phyloP scores from a whole-genome alignment of 1,140 invertebrate species.

The Scaptomyza hsui region DNA sequence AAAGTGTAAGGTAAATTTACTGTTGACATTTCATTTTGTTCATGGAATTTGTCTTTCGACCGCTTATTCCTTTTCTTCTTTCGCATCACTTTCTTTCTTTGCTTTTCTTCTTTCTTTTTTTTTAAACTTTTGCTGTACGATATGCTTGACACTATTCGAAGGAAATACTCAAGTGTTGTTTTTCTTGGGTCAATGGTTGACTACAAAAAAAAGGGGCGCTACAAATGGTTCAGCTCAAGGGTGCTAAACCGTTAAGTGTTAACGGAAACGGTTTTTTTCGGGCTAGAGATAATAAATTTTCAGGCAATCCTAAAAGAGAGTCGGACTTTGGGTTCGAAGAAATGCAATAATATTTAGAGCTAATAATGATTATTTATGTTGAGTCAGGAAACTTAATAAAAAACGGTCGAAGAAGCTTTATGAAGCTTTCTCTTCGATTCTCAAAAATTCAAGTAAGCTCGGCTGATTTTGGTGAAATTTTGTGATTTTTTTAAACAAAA shows the following conservation, averaged over 20 bases:
- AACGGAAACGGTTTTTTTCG: slow-evolving; percentile 35
- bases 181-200: slow-evolving; percentile 42
- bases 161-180: slow-evolving; percentile 63
- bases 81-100: slow-evolving; percentile 12
- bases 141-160: slow-evolving; percentile 34
- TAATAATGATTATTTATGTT: neutral
- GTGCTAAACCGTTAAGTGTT: slow-evolving; percentile 25
- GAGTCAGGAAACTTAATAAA: no score
- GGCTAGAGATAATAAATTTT: slow-evolving; percentile 6
- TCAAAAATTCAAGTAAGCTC: no score
- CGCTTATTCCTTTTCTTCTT: slow-evolving; percentile 26
- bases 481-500: no score
- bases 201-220: slow-evolving; percentile 18
- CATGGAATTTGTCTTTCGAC: slow-evolving; percentile 68
- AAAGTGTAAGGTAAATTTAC: slow-evolving; percentile 77
- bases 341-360: neutral
- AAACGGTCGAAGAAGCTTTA: no score
- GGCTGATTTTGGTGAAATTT: no score
- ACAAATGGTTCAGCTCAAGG: slow-evolving; percentile 28
- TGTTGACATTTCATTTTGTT: slow-evolving; percentile 81
- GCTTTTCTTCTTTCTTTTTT: slow-evolving; percentile 5
- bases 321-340: neutral
- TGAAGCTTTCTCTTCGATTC: no score
- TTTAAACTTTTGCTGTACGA: slow-evolving; percentile 14
- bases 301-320: neutral